Base-by-base conservation (phyloP, 2,888 invertebrate genomes). In the Hydroisotoma schaefferi region DNA sequence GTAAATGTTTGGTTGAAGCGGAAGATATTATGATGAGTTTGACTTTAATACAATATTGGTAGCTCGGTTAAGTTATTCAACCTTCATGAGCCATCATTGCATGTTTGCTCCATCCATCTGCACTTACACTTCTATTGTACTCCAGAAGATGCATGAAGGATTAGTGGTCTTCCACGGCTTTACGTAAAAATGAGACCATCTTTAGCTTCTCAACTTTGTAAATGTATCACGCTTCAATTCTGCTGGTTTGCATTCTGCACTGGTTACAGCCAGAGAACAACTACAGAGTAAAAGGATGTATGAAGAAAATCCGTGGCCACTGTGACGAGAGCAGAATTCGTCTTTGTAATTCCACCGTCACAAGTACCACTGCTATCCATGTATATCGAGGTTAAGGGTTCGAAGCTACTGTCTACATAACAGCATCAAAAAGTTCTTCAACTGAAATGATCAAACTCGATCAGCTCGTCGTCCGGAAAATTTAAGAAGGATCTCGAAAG, bases 241-340 rank as follows among this genome's bases (percentile, higher is more conserved):
- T 15, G 20, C 46, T 46, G 5, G 46, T 46, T 46, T 46, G 23
- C 46, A 46, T 46, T 46, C 46, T 23, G 10, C 22, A 18, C 18
- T 8, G 25, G 46, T 46, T n/a, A n/a, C n/a, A n/a, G n/a, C n/a
- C n/a, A n/a, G 33, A 8, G 15, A 33, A 33, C 33, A 33, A 8
- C 33, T 33, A 10, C 33, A 33, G 33, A 10, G 33, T 8, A 15
- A 33, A 15, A 33, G 8, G 33, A 33, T 33, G 33, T 33, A n/a
- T n/a, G 33, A 33, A 33, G 33, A 33, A 10, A 10, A 15, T 8
- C 15, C 33, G 33, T 33, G 33, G 8, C n/a, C n/a, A n/a, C n/a
- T n/a, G n/a, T n/a, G n/a, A n/a, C n/a, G n/a, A n/a, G n/a, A n/a
- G n/a, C n/a, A n/a, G n/a, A n/a, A n/a, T n/a, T n/a, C n/a, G n/a